phyloP scores from a whole-genome alignment of 2,888 invertebrate species.

The Folsomia manolachei region DNA sequence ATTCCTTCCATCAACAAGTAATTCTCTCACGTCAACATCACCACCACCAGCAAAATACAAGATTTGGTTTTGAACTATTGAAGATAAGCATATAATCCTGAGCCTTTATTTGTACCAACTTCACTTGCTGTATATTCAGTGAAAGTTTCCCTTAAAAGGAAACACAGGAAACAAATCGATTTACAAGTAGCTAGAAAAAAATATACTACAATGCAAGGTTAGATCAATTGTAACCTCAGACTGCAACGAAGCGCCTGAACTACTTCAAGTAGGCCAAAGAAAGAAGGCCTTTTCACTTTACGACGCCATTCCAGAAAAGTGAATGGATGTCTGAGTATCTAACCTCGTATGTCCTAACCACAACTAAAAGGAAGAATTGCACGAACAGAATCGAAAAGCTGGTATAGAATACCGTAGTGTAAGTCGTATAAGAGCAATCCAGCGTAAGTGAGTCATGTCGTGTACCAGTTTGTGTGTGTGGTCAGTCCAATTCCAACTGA shows the following conservation, averaged over 20 bases:
- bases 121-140: no score
- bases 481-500: background rate
- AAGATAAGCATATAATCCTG: no score
- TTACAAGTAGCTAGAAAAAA: no score
- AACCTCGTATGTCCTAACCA: no score
- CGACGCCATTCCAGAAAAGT: background rate
- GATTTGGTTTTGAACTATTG: background rate
- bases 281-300: background rate
- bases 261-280: background rate
- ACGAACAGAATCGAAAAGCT: no score
- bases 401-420: no score
- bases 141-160: no score
- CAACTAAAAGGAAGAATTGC: no score
- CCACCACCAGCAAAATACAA: background rate
- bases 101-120: no score
- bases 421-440: background rate
- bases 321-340: background rate
- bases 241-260: background rate
- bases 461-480: background rate
- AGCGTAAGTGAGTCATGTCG: background rate
- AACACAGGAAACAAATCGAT: no score
- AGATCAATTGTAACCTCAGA: background rate
- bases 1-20: background rate
- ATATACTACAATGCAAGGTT: no score
- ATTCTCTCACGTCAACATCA: background rate